These are phyloP conservation scores for Ailurus styani DNA, from an alignment of 2,113 vertebrate genomes.

Conservation along the genomic window DNA sequence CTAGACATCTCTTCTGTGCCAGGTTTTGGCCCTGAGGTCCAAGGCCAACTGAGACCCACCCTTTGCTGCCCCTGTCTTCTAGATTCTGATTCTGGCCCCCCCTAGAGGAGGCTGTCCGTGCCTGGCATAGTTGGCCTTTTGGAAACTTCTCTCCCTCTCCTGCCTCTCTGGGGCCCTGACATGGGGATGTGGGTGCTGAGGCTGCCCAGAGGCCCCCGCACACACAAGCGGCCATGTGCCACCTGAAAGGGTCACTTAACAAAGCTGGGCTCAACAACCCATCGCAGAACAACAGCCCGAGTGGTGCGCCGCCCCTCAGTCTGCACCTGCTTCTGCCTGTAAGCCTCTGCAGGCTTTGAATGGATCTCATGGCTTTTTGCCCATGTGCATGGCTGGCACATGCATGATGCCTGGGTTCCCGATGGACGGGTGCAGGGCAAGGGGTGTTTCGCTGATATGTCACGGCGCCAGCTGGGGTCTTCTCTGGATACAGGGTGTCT, in stretches of 20 bases:
- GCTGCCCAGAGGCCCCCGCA: background rate
- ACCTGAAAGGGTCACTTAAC: background rate
- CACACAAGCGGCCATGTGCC: background rate
- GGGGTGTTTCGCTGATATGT: background rate
- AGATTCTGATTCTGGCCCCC: background rate
- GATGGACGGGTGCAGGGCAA: background rate
- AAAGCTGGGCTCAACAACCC: background rate
- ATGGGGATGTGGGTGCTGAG: no score
- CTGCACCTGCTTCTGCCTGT: background rate
- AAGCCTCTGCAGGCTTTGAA: background rate
- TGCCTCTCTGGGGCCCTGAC: background rate
- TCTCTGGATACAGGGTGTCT: background rate
- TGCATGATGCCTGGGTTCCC: background rate
- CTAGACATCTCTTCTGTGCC: background rate
- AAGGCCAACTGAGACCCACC: background rate
- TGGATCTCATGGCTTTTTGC: background rate
- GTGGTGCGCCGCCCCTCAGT: background rate
- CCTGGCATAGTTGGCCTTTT: background rate
- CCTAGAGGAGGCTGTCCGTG: background rate
- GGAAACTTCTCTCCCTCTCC: background rate
- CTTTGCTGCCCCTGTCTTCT: background rate
- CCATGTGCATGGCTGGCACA: fast-evolving
- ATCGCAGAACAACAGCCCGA: background rate
- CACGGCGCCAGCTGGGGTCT: background rate
- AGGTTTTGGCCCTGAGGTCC: background rate